phyloP scores from a whole-genome alignment of 2,113 vertebrate genomes.

The Chunga burmeisteri region DNA sequence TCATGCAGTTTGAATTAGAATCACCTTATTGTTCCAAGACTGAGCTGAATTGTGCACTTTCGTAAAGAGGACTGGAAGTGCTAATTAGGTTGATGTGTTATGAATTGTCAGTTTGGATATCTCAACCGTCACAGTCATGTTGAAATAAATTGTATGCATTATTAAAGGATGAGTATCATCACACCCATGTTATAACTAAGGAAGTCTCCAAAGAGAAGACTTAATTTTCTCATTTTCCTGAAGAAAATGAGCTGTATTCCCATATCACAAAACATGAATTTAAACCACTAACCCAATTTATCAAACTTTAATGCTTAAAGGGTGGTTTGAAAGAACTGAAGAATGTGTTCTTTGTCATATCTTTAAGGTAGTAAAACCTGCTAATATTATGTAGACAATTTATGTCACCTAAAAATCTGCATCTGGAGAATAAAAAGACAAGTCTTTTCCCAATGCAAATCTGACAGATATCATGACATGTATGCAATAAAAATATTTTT shows the following conservation, averaged over 20 bases:
- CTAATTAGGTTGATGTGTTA: slow-evolving; percentile 17
- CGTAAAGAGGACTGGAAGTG: not conserved
- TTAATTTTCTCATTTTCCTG: slow-evolving; percentile 65
- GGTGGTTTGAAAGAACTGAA: not conserved
- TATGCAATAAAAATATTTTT: not conserved
- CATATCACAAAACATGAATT: slow-evolving; percentile 49
- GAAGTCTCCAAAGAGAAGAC: slow-evolving; percentile 39
- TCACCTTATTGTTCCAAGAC: not conserved
- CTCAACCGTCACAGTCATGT: not conserved
- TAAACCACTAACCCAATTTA: slow-evolving; percentile 30
- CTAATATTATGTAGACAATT: not conserved
- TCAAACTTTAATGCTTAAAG: slow-evolving; percentile 27
- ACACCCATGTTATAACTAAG: slow-evolving; percentile 10
- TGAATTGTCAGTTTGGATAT: slow-evolving; percentile 7
- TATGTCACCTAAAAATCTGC: not conserved
- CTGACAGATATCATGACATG: not conserved
- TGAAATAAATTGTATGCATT: slow-evolving; percentile 58
- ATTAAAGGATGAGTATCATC: slow-evolving; percentile 19
- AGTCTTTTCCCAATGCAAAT: not conserved
- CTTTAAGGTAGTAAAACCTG: not conserved
- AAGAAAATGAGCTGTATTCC: slow-evolving; percentile 60
- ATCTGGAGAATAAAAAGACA: not conserved
- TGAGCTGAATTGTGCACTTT: not conserved
- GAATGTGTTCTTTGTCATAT: not conserved
- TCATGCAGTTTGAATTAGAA: slow-evolving; percentile 18